Conservation (phyloP, 2,888 invertebrate genomes). For the Leptopilina myrica region DNA sequence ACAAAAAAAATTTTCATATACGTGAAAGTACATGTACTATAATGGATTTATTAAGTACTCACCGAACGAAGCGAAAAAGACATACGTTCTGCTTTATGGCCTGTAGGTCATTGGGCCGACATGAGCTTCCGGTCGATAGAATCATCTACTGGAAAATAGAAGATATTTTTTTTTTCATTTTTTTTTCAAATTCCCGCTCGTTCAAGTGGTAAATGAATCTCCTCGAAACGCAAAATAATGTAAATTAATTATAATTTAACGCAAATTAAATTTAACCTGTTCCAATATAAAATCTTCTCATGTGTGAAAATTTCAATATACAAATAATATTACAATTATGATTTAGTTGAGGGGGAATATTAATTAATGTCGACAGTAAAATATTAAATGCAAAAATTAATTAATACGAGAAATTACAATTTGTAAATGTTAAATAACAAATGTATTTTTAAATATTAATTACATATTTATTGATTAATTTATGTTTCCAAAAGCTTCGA, state of each 20-base stretch:
- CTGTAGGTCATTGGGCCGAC: slow-evolving; percentile 47
- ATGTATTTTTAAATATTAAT: no score
- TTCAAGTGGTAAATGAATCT: slow-evolving; percentile 30
- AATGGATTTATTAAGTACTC: slow-evolving; percentile 36
- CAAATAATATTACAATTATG: background rate
- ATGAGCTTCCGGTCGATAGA: slow-evolving; percentile 46
- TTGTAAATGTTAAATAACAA: no score
- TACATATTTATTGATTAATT: no score
- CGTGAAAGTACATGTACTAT: slow-evolving; percentile 19
- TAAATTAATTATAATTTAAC: slow-evolving; percentile 1
- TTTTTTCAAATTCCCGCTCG: slow-evolving; percentile 10
- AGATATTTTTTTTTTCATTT: background rate
- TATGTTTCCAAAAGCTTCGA: no score
- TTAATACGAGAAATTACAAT: background rate
- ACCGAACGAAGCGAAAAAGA: slow-evolving; percentile 36
- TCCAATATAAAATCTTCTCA: slow-evolving; percentile 3
- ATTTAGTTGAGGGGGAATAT: background rate
- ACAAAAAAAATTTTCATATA: slow-evolving; percentile 17
- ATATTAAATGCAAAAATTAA: background rate
- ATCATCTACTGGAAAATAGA: slow-evolving; percentile 42
- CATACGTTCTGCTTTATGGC: slow-evolving; percentile 47
- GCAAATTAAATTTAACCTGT: background rate
- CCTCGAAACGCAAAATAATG: slow-evolving; percentile 14
- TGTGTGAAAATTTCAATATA: background rate
- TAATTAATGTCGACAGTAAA: background rate